Evolutionary conservation across 1,140 invertebrate genomes (phyloP).

Genomic region (Aphaenogaster rudis): DNA sequence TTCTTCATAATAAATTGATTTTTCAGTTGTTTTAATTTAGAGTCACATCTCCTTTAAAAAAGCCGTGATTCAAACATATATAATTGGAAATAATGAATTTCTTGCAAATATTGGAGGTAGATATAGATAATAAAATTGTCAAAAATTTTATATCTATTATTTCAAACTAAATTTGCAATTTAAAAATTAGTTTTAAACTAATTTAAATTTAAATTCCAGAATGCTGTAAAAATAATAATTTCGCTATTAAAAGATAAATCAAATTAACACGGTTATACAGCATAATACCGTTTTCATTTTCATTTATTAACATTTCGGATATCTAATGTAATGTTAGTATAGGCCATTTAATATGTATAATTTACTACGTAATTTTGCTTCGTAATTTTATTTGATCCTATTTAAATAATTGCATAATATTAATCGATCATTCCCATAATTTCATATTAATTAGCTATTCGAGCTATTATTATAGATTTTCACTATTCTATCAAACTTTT

Average conservation of each 20-base stretch:
- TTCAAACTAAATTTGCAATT: not conserved
- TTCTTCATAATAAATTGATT: not conserved
- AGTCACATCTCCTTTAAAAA: not conserved
- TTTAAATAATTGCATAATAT: slow-evolving; percentile 42
- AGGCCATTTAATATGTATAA: slow-evolving; percentile 9
- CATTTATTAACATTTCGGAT: slow-evolving; percentile 30
- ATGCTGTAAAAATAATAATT: not conserved
- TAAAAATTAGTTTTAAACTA: not conserved
- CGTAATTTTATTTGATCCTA: slow-evolving; percentile 1
- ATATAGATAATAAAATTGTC: not conserved
- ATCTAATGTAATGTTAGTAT: slow-evolving; percentile 31
- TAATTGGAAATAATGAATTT: slow-evolving; percentile 1
- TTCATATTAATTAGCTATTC: slow-evolving; percentile 45
- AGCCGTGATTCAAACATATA: not conserved
- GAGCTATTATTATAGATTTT: slow-evolving; percentile 17
- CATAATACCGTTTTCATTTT: not conserved
- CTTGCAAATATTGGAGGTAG: not conserved
- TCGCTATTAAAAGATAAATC: not conserved
- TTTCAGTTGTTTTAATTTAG: not conserved
- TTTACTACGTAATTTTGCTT: slow-evolving; percentile 35
- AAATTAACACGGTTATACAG: not conserved
- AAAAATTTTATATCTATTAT: not conserved
- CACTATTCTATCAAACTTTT: slow-evolving; percentile 13
- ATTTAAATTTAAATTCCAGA: not conserved
- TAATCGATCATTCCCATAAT: slow-evolving; percentile 29